These are phyloP conservation scores for Erebia epiphron DNA, from an alignment of 2,888 invertebrate genomes.

Conservation along the genomic window DNA sequence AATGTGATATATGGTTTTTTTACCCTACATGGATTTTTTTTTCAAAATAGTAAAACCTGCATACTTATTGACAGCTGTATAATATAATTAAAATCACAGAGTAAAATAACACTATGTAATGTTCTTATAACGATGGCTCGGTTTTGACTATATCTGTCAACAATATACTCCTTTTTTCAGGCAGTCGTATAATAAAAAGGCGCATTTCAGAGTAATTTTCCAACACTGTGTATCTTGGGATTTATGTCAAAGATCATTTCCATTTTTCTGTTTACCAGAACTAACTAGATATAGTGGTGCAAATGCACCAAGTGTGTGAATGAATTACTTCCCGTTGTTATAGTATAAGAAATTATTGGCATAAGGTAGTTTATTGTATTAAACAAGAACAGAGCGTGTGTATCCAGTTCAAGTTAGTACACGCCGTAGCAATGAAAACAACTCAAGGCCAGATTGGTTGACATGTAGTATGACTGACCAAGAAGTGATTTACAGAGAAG, in stretches of 20 bases:
- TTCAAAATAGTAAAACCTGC: no score
- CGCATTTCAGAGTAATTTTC: no score
- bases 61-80: no score
- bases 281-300: background rate
- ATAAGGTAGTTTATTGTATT: background rate
- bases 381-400: background rate
- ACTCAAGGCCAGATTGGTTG: background rate
- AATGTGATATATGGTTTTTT: no score
- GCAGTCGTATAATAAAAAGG: no score
- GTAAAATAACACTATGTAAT: no score
- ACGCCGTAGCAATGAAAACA: background rate
- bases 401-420: slow-evolving; percentile 17
- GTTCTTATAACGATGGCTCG: no score
- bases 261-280: slow-evolving; percentile 15
- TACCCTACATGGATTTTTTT: no score
- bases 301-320: background rate
- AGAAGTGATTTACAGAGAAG: background rate
- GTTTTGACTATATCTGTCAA: no score
- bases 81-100: no score
- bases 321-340: slow-evolving; percentile 14
- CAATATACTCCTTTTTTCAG: no score
- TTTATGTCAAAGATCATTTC: background rate
- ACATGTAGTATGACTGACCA: background rate
- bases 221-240: background rate
- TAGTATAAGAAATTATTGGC: slow-evolving; percentile 17